These are phyloP conservation scores for Stenodera caucasica DNA, from an alignment of 2,888 invertebrate genomes.

Conservation along the genomic window DNA sequence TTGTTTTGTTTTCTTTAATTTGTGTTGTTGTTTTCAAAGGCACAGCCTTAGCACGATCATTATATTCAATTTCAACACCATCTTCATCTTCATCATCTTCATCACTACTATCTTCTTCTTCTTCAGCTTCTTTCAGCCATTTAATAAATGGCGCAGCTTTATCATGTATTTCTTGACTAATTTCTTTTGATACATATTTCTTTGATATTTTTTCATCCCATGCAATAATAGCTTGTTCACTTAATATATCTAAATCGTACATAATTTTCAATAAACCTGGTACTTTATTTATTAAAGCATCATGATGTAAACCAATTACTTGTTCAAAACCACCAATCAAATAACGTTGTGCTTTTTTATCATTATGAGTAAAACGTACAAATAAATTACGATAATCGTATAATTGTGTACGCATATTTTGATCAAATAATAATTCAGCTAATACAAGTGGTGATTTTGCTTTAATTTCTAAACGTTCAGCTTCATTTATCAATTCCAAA, in stretches of 20 bases:
- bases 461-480: constrained; percentile 91
- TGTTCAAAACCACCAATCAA: constrained; percentile 94
- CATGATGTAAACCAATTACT: constrained; percentile 79
- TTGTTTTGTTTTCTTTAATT: too few species aligned
- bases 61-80: constrained; percentile 81
- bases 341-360: constrained; percentile 85
- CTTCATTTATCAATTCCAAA: constrained; percentile 77
- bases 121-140: constrained; percentile 97
- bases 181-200: constrained; percentile 90
- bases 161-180: constrained; percentile 88
- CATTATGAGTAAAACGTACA: constrained; percentile 80
- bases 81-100: constrained; percentile 67
- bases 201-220: constrained; percentile 94
- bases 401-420: constrained; percentile 64
- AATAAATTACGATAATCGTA: constrained; percentile 75
- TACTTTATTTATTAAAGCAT: constrained; percentile 82
- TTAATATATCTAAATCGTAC: constrained; percentile 93
- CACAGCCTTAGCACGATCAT: constrained; percentile 79
- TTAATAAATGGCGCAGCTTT: constrained; percentile 92
- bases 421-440: constrained; percentile 85
- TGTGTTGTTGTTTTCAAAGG: constrained; percentile 65
- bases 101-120: constrained; percentile 80
- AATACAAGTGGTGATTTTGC: constrained; percentile 91
- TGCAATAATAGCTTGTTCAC: constrained; percentile 90
- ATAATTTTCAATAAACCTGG: constrained; percentile 65